A percentile compares a stretch with the other conserved stretches of the same genome.
Evolutionary conservation across 2,113 vertebrate species (phyloP).

Genomic region (Haliaeetus leucogaster): DNA sequence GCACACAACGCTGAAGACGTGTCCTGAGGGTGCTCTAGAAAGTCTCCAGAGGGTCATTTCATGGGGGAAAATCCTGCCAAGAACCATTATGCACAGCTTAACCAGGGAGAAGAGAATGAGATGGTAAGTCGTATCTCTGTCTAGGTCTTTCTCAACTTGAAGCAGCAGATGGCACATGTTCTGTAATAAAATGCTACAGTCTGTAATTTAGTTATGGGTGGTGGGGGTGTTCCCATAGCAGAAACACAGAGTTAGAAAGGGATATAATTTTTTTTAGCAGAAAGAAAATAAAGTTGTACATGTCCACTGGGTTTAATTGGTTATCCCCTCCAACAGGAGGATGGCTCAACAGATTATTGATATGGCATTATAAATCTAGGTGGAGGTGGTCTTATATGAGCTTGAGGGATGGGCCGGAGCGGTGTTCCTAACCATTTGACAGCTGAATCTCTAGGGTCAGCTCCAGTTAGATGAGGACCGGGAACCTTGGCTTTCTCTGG

Average conservation of each 20-base stretch:
- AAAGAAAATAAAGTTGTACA: not conserved
- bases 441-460: not conserved
- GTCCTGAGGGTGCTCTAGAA: not conserved
- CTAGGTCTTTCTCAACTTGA: not conserved
- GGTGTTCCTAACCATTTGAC: not conserved
- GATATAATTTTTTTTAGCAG: not conserved
- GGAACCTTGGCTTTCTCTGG: not conserved
- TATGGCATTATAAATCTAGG: not conserved
- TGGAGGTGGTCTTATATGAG: not conserved
- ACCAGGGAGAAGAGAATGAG: constrained; percentile 78
- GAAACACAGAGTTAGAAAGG: not conserved
- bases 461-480: not conserved
- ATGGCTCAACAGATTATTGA: not conserved
- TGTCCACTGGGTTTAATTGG: not conserved
- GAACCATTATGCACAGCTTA: constrained; percentile 70
- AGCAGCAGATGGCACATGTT: not conserved
- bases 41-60: constrained; percentile 21
- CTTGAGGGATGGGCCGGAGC: not conserved
- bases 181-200: not conserved
- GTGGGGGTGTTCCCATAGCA: not conserved
- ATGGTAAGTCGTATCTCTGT: constrained; percentile 72
- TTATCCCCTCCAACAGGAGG: not conserved
- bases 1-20: not conserved
- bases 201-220: not conserved
- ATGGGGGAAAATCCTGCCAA: constrained; percentile 28